Evolutionary conservation across 2,113 vertebrate species (phyloP).

Genomic region (Hemicordylus capensis): DNA sequence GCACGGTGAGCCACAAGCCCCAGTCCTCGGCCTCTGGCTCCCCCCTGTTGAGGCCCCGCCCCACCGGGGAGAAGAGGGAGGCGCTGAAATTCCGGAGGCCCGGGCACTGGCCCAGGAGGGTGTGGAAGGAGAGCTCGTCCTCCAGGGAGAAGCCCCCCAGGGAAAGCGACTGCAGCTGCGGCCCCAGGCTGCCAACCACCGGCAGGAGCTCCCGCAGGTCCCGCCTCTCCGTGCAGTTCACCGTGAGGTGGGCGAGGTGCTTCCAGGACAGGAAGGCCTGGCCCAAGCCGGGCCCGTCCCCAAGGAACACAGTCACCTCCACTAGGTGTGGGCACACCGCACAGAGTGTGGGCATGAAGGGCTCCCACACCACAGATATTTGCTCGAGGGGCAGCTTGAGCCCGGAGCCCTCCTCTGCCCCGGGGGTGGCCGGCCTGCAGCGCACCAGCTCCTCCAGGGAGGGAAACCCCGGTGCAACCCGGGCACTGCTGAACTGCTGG

Average conservation of each 20-base stretch:
- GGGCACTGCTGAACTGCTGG: accelerated
- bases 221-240: not conserved
- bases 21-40: accelerated
- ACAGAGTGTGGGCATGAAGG: accelerated
- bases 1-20: slow-evolving; percentile 23
- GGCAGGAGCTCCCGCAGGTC: slow-evolving; percentile 46
- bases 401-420: accelerated
- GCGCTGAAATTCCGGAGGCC: slow-evolving; percentile 24
- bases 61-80: not conserved
- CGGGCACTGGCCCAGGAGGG: slow-evolving; percentile 48
- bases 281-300: accelerated
- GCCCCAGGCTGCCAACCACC: accelerated
- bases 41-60: accelerated
- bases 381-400: slow-evolving; percentile 41
- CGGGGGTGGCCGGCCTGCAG: accelerated
- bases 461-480: slow-evolving; percentile 20
- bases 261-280: slow-evolving; percentile 38
- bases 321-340: slow-evolving; percentile 3
- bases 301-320: slow-evolving; percentile 24
- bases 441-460: slow-evolving; percentile 6
- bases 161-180: slow-evolving; percentile 44
- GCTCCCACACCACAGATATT: slow-evolving; percentile 52
- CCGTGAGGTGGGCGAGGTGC: slow-evolving; percentile 13
- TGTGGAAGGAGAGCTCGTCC: accelerated
- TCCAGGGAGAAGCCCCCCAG: slow-evolving; percentile 54